phyloP scores from a whole-genome alignment of 2,888 invertebrate species.

The Octodonta nipae region DNA sequence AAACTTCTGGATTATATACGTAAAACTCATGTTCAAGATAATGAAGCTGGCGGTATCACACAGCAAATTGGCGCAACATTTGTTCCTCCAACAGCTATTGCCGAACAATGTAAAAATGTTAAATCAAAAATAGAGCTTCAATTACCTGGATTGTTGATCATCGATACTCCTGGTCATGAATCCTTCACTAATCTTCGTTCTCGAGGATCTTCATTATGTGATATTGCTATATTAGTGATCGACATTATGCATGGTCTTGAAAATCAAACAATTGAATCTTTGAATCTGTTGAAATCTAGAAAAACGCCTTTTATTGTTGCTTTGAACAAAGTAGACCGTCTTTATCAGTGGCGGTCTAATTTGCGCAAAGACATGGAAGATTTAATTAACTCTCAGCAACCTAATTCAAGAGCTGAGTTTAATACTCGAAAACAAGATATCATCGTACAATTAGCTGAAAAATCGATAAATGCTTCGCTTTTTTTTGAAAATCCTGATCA shows the following conservation, averaged over 20 bases:
- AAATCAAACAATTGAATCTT: slow-evolving; percentile 95
- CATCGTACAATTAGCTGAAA: no score
- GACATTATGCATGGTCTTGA: slow-evolving; percentile 99
- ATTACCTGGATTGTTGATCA: slow-evolving; percentile 91
- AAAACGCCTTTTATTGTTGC: slow-evolving; percentile 97
- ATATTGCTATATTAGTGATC: slow-evolving; percentile 95
- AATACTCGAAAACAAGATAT: no score
- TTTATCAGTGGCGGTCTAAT: no score
- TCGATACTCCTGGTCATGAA: slow-evolving; percentile 99
- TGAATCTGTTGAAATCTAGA: slow-evolving; percentile 80
- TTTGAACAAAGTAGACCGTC: slow-evolving; percentile 94
- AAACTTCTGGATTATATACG: slow-evolving; percentile 93
- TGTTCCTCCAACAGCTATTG: slow-evolving; percentile 90
- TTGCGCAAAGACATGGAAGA: no score
- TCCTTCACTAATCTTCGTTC: slow-evolving; percentile 95
- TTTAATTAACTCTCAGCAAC: no score
- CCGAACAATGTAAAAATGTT: slow-evolving; percentile 85
- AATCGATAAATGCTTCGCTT: slow-evolving; percentile 86
- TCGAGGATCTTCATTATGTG: slow-evolving; percentile 95
- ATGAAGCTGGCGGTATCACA: slow-evolving; percentile 98
- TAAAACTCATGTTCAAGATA: slow-evolving; percentile 81
- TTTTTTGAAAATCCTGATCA: slow-evolving; percentile 94
- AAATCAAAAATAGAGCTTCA: slow-evolving; percentile 70
- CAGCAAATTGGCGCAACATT: slow-evolving; percentile 99
- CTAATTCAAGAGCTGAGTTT: no score